Evolutionary conservation across 2,888 invertebrate genomes (phyloP).

Genomic region (Acleris cristana): DNA sequence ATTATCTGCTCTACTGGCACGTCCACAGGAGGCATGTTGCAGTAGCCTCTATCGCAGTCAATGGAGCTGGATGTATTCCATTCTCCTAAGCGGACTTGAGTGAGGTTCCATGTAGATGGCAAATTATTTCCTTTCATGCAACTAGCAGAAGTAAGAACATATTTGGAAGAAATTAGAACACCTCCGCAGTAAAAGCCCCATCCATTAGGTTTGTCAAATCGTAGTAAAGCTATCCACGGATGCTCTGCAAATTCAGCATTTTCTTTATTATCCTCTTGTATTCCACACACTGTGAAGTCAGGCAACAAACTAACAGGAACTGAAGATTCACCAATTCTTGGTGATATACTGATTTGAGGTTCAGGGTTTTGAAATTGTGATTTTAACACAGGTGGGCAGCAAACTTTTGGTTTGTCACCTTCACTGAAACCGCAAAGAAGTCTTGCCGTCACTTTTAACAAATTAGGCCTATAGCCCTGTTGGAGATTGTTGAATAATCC

Average conservation of each 20-base stretch:
- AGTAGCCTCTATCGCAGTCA: neutral
- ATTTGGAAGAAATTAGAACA: conserved; percentile 10
- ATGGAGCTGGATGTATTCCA: conserved; percentile 1
- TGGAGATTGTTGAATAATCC: neutral
- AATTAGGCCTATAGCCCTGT: neutral
- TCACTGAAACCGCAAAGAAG: conserved; percentile 6
- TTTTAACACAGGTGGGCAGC: conserved; percentile 6
- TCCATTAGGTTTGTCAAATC: conserved; percentile 2
- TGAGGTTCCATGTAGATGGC: neutral
- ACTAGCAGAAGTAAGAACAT: conserved; percentile 4
- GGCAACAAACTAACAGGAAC: neutral
- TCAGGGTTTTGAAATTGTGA: neutral
- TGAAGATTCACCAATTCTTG: neutral
- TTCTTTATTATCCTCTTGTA: neutral
- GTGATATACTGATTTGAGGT: neutral
- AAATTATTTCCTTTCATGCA: neutral
- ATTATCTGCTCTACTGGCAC: neutral
- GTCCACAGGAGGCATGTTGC: neutral
- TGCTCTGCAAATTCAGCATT: neutral
- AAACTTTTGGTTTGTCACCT: neutral
- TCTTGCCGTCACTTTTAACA: neutral
- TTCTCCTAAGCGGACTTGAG: neutral
- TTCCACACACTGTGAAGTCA: neutral
- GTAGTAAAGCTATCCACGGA: conserved; percentile 2
- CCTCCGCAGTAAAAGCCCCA: conserved; percentile 6